phyloP scores from a whole-genome alignment of 2,797 vertebrate species.

The Betta splendens region DNA sequence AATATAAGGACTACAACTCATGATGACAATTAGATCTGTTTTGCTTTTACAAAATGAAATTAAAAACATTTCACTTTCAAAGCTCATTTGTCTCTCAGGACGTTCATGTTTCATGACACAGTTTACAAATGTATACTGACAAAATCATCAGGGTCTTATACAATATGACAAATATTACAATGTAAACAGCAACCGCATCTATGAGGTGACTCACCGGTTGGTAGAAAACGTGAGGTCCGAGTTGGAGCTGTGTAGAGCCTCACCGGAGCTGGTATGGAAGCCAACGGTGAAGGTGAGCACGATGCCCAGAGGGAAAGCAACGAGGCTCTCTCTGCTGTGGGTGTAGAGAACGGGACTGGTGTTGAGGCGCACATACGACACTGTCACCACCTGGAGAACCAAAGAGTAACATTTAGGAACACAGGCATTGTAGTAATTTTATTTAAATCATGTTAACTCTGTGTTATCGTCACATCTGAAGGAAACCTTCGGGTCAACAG shows the following conservation, averaged over 20 bases:
- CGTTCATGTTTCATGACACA: conserved; percentile 15
- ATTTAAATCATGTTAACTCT: too few species aligned
- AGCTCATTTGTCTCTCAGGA: conserved; percentile 9
- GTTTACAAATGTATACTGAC: conserved; percentile 2
- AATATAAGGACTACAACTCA: too few species aligned
- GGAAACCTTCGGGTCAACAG: too few species aligned
- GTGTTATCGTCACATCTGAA: too few species aligned
- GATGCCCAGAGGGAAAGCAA: conserved; percentile 87
- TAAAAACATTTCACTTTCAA: too few species aligned
- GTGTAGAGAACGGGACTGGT: conserved; percentile 83
- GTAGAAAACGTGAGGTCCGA: conserved; percentile 87
- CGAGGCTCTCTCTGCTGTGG: conserved; percentile 73
- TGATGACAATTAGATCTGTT: too few species aligned
- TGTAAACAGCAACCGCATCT: neutral
- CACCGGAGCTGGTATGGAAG: conserved; percentile 90
- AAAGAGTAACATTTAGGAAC: too few species aligned
- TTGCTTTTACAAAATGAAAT: too few species aligned
- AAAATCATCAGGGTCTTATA: neutral
- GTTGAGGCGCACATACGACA: conserved; percentile 91
- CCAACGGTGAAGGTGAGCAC: conserved; percentile 88
- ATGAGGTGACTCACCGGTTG: conserved; percentile 87
- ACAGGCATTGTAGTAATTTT: too few species aligned
- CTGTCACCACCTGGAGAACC: conserved; percentile 87
- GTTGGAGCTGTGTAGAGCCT: conserved; percentile 88
- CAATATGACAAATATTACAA: neutral